These are phyloP conservation scores for Rhodeus uyekii DNA, from an alignment of 2,797 vertebrate genomes.

Conservation along the genomic window DNA sequence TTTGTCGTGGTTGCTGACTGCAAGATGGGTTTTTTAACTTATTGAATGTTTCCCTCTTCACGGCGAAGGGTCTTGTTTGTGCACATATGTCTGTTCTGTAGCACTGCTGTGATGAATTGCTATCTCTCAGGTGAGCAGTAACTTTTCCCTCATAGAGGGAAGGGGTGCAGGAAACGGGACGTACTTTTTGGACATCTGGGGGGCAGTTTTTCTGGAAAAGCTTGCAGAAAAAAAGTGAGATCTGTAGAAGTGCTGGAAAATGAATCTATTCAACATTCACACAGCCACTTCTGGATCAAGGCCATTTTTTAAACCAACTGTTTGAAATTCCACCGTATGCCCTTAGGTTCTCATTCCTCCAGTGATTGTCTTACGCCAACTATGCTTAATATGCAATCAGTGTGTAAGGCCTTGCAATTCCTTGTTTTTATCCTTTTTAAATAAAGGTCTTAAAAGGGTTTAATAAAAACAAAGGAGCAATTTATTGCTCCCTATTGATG, in stretches of 20 bases:
- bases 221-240: neutral
- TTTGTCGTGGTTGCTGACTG: slow-evolving; percentile 60
- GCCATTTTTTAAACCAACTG: neutral
- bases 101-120: slow-evolving; percentile 61
- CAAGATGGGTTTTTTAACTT: slow-evolving; percentile 75
- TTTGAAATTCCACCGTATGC: neutral
- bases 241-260: slow-evolving; percentile 1
- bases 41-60: slow-evolving; percentile 68
- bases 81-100: slow-evolving; percentile 59
- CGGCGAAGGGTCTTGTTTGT: slow-evolving; percentile 66
- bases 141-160: slow-evolving; percentile 61
- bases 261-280: neutral
- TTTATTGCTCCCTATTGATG: neutral
- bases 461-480: neutral
- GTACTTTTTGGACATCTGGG: neutral
- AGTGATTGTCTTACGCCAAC: neutral
- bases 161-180: neutral
- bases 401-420: neutral
- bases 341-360: neutral
- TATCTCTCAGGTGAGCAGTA: slow-evolving; percentile 64
- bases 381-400: neutral
- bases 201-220: neutral
- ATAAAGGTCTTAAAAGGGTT: slow-evolving; percentile 2
- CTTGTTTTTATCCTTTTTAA: neutral
- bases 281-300: neutral